Evolutionary conservation across 2,888 invertebrate species (phyloP).

Genomic region (Germaria angustata): DNA sequence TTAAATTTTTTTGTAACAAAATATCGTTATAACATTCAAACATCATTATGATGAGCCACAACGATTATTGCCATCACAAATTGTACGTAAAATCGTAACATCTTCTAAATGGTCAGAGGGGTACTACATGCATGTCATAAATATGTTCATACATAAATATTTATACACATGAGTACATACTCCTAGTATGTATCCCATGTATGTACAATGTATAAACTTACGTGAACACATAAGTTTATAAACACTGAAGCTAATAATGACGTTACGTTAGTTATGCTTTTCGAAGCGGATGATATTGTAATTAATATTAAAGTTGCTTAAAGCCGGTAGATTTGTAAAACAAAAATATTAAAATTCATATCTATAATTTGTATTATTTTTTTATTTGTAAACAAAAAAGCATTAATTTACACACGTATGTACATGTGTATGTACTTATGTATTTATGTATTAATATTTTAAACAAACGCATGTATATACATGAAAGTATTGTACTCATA

Average conservation of each 20-base stretch:
- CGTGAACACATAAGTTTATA: background rate
- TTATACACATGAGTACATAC: background rate
- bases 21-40: background rate
- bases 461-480: background rate
- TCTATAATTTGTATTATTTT: background rate
- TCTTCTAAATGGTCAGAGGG: background rate
- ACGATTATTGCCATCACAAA: background rate
- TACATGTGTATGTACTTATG: background rate
- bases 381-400: background rate
- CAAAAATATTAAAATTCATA: background rate
- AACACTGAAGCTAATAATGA: conserved; percentile 13
- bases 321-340: conserved; percentile 17
- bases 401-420: background rate
- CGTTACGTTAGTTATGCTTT: conserved; percentile 51
- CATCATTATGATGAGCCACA: background rate
- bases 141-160: background rate
- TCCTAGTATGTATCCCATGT: background rate
- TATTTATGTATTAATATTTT: background rate
- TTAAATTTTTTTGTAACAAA: background rate
- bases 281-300: conserved; percentile 40
- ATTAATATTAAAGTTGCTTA: conserved; percentile 1
- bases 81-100: background rate
- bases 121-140: too few species aligned
- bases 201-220: background rate
- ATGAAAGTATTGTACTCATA: background rate